Evolutionary conservation across 2,113 vertebrate species (phyloP).

Genomic region (Microcebus ravelobensis): DNA sequence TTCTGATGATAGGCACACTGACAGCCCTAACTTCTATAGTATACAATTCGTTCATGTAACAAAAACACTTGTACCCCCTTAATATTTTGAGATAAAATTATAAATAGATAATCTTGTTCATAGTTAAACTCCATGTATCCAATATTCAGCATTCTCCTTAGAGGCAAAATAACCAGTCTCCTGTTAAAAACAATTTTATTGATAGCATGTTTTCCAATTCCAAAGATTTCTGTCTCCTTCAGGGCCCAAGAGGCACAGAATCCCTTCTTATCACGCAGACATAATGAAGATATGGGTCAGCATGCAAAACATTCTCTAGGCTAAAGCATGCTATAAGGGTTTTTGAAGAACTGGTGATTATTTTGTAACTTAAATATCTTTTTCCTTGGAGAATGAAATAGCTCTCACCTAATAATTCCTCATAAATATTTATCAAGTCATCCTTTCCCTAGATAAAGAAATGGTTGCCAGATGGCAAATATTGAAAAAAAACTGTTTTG

Average conservation of each 20-base stretch:
- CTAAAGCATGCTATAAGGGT: not conserved
- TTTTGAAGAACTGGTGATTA: not conserved
- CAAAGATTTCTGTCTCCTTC: not conserved
- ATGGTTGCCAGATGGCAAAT: not conserved
- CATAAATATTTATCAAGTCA: not conserved
- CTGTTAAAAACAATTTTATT: not conserved
- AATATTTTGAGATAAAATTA: too few species aligned
- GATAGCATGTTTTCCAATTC: not conserved
- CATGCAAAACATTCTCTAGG: not conserved
- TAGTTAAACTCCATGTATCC: not conserved
- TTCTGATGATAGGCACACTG: too few species aligned
- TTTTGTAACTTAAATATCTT: not conserved
- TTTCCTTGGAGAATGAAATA: not conserved
- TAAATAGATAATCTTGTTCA: not conserved
- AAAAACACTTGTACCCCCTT: too few species aligned
- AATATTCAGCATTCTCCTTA: not conserved
- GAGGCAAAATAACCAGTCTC: not conserved
- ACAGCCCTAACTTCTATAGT: too few species aligned
- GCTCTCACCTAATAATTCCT: not conserved
- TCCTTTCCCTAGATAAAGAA: not conserved
- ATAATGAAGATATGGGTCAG: not conserved
- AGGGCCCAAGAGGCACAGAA: not conserved
- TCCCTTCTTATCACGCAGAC: not conserved
- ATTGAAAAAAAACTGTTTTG: not conserved
- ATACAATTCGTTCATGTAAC: too few species aligned